These are phyloP conservation scores for Haliclystus octoradiatus DNA, from an alignment of 30 jellyfish, hydroid and myxozoan species.

Conservation along the genomic window DNA sequence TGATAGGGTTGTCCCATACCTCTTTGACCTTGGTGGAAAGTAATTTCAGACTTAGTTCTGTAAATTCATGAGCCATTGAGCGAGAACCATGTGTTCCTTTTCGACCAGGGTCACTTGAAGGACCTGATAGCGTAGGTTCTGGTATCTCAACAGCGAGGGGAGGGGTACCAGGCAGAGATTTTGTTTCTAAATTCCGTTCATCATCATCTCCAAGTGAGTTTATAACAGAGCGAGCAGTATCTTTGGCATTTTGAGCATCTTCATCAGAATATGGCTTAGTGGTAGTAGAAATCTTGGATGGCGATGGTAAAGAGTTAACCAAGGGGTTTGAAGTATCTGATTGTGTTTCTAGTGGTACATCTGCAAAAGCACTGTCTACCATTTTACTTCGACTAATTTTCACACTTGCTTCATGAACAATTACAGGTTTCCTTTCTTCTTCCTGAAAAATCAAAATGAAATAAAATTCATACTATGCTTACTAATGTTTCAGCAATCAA, in stretches of 20 bases:
- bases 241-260: constrained; percentile 70
- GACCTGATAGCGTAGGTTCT: constrained; percentile 84
- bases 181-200: constrained; percentile 76
- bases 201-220: constrained; percentile 80
- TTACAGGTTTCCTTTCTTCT: too few species aligned
- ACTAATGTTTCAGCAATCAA: too few species aligned
- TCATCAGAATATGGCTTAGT: background rate
- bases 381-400: too few species aligned
- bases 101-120: constrained; percentile 96
- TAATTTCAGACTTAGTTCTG: constrained; percentile 65
- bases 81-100: constrained; percentile 45
- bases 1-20: constrained; percentile 64
- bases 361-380: background rate
- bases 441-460: too few species aligned
- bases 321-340: background rate
- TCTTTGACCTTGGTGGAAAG: constrained; percentile 30
- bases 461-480: too few species aligned
- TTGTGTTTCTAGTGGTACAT: background rate
- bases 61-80: constrained; percentile 73
- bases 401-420: too few species aligned
- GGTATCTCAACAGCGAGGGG: constrained; percentile 87
- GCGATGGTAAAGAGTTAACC: background rate
- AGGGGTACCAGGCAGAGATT: constrained; percentile 88
- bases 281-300: background rate
- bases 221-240: constrained; percentile 81